phyloP scores from a whole-genome alignment of 2,113 vertebrate species.

The Prionailurus viverrinus region DNA sequence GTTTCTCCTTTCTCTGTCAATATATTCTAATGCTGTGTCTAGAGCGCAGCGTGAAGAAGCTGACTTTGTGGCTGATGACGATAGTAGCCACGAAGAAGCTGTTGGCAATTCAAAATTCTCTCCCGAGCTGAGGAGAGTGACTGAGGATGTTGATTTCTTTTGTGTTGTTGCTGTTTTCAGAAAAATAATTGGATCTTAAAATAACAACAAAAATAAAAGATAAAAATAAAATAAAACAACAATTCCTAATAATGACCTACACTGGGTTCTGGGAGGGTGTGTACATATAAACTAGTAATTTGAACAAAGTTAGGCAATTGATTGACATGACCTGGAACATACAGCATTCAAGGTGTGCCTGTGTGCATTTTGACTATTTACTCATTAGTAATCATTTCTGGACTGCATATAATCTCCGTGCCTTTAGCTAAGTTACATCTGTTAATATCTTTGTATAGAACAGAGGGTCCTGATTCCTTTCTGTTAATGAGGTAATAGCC shows the following conservation, averaged over 20 bases:
- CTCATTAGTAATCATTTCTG: conserved; percentile 33
- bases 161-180: conserved; percentile 20
- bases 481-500: not conserved
- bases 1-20: not conserved
- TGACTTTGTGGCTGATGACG: not conserved
- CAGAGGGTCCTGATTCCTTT: not conserved
- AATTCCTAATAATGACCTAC: conserved; percentile 2
- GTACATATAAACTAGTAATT: not conserved
- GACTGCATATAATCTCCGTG: not conserved
- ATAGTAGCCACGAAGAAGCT: not conserved
- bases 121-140: not conserved
- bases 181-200: conserved; percentile 30
- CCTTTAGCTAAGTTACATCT: not conserved
- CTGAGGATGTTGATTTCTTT: not conserved
- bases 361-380: not conserved
- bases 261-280: not conserved
- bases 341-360: not conserved
- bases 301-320: not conserved
- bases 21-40: not conserved
- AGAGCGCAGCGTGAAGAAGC: not conserved
- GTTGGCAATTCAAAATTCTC: conserved; percentile 17
- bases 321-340: not conserved
- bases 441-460: not conserved
- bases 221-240: not conserved
- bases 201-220: not conserved